Conservation (phyloP, 1,140 invertebrate genomes). For the Mercenaria mercenaria region DNA sequence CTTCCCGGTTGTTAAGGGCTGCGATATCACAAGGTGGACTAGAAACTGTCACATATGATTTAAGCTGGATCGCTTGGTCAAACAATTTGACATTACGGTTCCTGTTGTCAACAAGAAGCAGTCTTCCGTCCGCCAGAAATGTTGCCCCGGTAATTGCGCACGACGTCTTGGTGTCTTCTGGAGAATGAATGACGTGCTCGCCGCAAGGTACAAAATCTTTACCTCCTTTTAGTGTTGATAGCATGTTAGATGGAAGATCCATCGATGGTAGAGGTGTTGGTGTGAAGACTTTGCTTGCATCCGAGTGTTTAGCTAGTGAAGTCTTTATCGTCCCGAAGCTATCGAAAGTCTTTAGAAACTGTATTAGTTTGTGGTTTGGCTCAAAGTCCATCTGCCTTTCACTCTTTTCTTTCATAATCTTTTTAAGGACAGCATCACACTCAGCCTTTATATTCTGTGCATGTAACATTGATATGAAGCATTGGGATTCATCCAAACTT, state of each 20-base stretch:
- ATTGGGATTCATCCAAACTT: slow-evolving; percentile 3
- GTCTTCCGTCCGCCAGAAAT: slow-evolving; percentile 18
- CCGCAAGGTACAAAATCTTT: slow-evolving; percentile 5
- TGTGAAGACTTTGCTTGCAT: not conserved
- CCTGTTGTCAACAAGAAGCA: not conserved
- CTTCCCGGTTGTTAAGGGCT: slow-evolving; percentile 4
- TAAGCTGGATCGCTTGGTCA: slow-evolving; percentile 14
- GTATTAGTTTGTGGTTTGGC: slow-evolving; percentile 6
- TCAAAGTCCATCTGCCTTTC: slow-evolving; percentile 22
- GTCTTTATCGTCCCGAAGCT: not conserved
- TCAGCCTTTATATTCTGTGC: not conserved
- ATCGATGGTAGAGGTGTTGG: slow-evolving; percentile 1
- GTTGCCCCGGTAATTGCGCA: not conserved
- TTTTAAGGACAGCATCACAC: not conserved
- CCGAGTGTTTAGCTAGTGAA: not conserved
- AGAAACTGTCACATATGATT: not conserved
- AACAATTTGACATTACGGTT: slow-evolving; percentile 23
- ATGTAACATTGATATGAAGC: not conserved
- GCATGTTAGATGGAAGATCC: slow-evolving; percentile 22
- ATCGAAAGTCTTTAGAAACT: slow-evolving; percentile 5
- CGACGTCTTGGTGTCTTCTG: not conserved
- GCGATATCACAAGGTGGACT: not conserved
- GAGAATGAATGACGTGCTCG: not conserved
- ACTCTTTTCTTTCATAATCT: not conserved
- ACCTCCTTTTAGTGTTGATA: not conserved